Evolutionary conservation across 2,113 vertebrate genomes (phyloP), one percentile per base, ranked within the genome.

Genomic region (Clinocottus analis): DNA sequence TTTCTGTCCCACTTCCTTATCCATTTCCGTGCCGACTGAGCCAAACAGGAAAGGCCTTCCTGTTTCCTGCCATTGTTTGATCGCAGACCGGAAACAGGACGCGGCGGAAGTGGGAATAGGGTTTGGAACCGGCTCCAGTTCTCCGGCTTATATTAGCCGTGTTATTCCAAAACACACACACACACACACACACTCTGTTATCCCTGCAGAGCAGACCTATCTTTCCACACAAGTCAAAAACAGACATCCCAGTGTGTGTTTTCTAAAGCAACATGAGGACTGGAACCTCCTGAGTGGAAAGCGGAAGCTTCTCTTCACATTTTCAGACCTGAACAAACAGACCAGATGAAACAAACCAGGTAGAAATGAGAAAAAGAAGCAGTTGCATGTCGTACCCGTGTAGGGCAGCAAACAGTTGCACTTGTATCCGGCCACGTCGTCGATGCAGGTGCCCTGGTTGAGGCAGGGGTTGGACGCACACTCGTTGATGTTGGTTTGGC

Each of bases 401-500:
- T 99, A 99, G 35, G 97, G 98, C 86, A 98, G 94, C 67, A 93
- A 90, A 76, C 98, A 99, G 94, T 95, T 99, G 94, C 98, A 99
- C 91, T 96, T 98, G 92, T 98, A 99, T 47, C 97, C 97, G 0
- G 98, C 97, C 3, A 99, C 96, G 0, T 96, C 98, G 0, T 99
- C 98, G 0, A 99, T 99, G 90, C 98, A 99, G 0, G 95, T 97
- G 74, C 97, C 98, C 85, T 98, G 97, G 91, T 99, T 99, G 85
- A 99, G 95, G 92, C 98, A 99, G 0, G 97, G 98, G 93, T 97
- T 99, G 90, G 98, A 99, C 0, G 97, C 97, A 1, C 98, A 99
- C 80, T 99, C 98, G 0, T 99, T 99, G 95, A 99, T 96, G 82
- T 99, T 99, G 86, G 96, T 98, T 90, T 99, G 98, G 91, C 98